Evolutionary conservation across 2,888 invertebrate genomes (phyloP), one percentile per base, ranked within the genome.

Genomic region (Heliconius hortense): DNA sequence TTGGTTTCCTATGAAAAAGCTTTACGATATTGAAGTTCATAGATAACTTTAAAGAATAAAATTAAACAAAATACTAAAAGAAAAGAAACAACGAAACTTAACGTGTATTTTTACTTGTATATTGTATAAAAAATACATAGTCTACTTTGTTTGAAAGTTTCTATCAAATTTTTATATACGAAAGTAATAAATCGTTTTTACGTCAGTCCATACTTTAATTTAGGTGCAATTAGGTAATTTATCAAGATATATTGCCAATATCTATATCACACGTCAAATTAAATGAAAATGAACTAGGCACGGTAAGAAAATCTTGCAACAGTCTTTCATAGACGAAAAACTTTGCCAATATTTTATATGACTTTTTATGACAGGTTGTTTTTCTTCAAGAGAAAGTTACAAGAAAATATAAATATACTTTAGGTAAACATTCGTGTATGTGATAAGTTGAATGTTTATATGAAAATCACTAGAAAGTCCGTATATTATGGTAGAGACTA

Each of bases 321-420:
- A n/a, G 31, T 31, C 28, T 69, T 24, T 31, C n/a, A 31, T 35
- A 31, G 56, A 28, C 31, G 69, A 69, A 69, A 56, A 69, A 60
- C 39, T 71, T 71, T 43, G 39, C 59, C 60, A 71, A 71, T 71
- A 71, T 71, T 43, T 71, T 71, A 69, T 69, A 71, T 60, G 71
- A 71, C 71, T 60, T 43, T 69, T 56, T 69, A 69, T 69, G 69
- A 69, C 69, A 69, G 69, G 53, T 69, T 69, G 56, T 69, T 56
- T 69, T 56, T 56, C 31, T 56, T 56, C 15, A 69, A 60, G 39
- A 59, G 15, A 60, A 48, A 69, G 48, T 35, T 66, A 56, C 7
- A 60, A 48, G 69, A 43, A 62, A 35, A 35, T 35, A 69, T 69
- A 74, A 74, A 74, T 69, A 71, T 39, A 60, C 39, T 43, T 62